Base-by-base conservation (phyloP, 2,888 invertebrate genomes). In the Eupithecia exiguata region DNA sequence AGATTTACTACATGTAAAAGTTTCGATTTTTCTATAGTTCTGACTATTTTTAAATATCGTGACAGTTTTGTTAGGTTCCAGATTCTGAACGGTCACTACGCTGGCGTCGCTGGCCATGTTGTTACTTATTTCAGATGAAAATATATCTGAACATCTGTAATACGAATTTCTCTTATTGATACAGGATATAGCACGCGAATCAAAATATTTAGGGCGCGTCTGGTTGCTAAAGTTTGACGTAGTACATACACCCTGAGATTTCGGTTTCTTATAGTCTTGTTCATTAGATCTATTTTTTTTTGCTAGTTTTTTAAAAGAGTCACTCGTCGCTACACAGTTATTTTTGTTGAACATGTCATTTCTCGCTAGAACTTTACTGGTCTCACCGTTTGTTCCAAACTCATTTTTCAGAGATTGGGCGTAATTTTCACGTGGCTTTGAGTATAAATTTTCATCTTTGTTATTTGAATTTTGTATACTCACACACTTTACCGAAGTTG, bases 11-110 rank as follows among this genome's bases (percentile, higher is more conserved):
- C 68, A 58, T 46, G 36, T 72, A 43, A 66, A 18, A n/a, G 35
- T 38, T n/a, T 62, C 30, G 5, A 14, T 70, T 73, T 71, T 5
- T 40, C n/a, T 67, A 58, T 61, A 40, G 18, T 40, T 69, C 4
- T 68, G 36, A 21, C 14, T 69, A 7, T 76, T 65, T n/a, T 72
- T 68, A 10, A 77, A 58, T 35, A 77, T 68, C 1, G 78, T 79
- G 16, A 76, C 72, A 3, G 80, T 80, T 68, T 81, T 78, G 7
- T 72, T 73, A 0, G 77, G 68, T 65, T 78, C 77, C 0, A 76
- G 67, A 18, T 76, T 68, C 65, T 77, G 77, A 5, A 78, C 71
- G 0, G 74, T 76, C 10, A 71, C 25, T 30, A 75, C 18, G 69
- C 78, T 82, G 1, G 71, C 21, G 9, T 36, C 36, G n/a, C 63